A percentile compares a stretch with the other conserved stretches of the same genome.
Conservation (phyloP, 2,113 vertebrate genomes). For the Narcine bancroftii region DNA sequence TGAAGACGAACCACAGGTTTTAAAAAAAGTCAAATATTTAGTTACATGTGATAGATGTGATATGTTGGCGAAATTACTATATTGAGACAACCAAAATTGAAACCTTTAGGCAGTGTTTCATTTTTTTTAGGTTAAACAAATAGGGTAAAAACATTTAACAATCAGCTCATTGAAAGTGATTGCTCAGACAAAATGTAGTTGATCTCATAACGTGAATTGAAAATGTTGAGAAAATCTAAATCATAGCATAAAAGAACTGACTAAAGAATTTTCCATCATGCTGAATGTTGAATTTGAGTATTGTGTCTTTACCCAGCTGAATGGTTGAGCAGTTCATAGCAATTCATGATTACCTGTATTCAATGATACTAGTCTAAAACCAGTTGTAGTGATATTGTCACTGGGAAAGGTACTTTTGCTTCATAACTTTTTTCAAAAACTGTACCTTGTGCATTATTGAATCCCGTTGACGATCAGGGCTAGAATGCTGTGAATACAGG, state of each 20-base stretch:
- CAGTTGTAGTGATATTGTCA: no score
- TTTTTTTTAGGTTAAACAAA: neutral
- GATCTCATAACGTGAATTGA: neutral
- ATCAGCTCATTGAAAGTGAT: neutral
- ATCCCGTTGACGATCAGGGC: neutral
- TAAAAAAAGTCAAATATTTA: constrained; percentile 47
- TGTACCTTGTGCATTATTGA: neutral
- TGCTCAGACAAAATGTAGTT: neutral
- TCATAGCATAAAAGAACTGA: neutral
- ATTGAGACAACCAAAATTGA: neutral
- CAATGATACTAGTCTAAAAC: neutral
- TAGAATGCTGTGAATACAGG: neutral
- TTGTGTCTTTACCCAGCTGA: neutral
- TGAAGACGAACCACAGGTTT: constrained; percentile 85
- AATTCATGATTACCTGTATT: neutral
- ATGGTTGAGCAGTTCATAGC: neutral
- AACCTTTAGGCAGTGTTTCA: neutral
- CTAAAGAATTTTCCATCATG: neutral
- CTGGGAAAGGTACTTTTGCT: no score
- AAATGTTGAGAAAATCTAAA: neutral
- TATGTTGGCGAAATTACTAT: neutral
- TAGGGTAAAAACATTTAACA: neutral
- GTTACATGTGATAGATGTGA: neutral
- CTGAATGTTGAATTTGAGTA: neutral
- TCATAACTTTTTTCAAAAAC: no score